phyloP scores from a whole-genome alignment of 2,888 invertebrate genomes.

The Gnatocerus cornutus region DNA sequence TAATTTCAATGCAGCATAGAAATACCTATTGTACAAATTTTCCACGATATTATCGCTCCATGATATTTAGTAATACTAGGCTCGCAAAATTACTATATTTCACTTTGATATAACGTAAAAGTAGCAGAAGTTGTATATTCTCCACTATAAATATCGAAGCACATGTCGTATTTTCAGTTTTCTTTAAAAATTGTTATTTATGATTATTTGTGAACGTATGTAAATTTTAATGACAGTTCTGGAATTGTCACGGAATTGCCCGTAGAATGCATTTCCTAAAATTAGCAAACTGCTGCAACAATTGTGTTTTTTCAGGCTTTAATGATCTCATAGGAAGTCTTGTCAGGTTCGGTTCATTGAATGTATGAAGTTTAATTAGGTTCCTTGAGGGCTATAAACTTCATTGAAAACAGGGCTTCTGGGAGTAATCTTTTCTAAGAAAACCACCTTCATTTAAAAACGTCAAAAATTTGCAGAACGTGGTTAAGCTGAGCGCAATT shows the following conservation, averaged over 20 bases:
- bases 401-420: slow-evolving; percentile 31
- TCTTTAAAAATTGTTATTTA: too few relatives aligned
- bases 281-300: too few relatives aligned
- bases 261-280: too few relatives aligned
- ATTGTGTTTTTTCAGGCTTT: slow-evolving; percentile 8
- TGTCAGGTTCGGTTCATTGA: slow-evolving; percentile 33
- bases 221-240: too few relatives aligned
- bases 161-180: not conserved
- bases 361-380: slow-evolving; percentile 44
- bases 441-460: slow-evolving; percentile 24
- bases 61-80: not conserved
- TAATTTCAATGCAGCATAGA: slow-evolving; percentile 7
- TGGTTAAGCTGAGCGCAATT: not conserved
- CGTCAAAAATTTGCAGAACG: slow-evolving; percentile 19
- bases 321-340: slow-evolving; percentile 24
- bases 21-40: slow-evolving; percentile 1
- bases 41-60: slow-evolving; percentile 1
- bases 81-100: slow-evolving; percentile 1
- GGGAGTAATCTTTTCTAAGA: slow-evolving; percentile 33
- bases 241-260: too few relatives aligned
- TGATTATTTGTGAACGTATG: too few relatives aligned
- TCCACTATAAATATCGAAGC: not conserved
- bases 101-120: not conserved
- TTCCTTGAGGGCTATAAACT: slow-evolving; percentile 42
- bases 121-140: not conserved